A percentile compares a stretch with the other conserved stretches of the same genome.
Evolutionary conservation across 2,888 invertebrate species (phyloP).

Genomic region (Limnephilus auricula): DNA sequence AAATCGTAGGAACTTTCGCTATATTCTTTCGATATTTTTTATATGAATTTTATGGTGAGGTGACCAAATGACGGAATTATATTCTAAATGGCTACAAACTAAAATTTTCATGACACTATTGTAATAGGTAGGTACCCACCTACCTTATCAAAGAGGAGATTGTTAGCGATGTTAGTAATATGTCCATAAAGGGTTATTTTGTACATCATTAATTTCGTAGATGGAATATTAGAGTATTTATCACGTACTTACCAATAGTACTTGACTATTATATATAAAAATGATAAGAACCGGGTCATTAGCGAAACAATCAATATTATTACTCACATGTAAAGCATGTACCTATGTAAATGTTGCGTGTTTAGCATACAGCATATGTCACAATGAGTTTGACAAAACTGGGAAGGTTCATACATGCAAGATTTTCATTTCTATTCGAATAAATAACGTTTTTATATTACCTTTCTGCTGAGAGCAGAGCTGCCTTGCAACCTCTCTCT

Average conservation of each 20-base stretch:
- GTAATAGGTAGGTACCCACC: no score
- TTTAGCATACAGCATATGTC: background rate
- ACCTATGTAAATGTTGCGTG: background rate
- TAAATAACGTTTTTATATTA: background rate
- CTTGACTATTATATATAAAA: background rate
- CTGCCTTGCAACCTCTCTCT: no score
- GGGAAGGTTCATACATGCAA: background rate
- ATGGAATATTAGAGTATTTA: background rate
- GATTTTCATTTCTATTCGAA: background rate
- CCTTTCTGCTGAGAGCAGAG: no score
- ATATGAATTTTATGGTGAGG: no score
- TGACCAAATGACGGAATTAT: no score
- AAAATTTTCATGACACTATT: no score
- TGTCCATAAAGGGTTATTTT: background rate
- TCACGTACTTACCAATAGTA: background rate
- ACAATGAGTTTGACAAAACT: background rate
- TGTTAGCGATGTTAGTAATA: background rate
- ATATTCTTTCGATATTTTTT: no score
- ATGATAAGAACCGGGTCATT: background rate
- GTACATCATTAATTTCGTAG: background rate
- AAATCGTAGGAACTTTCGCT: no score
- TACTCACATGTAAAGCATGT: background rate
- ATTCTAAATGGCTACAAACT: no score
- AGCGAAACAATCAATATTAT: background rate
- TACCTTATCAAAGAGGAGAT: background rate